These are phyloP conservation scores for Rhopilema esculentum DNA, from an alignment of 30 jellyfish, hydroid and myxozoan species.

Conservation along the genomic window DNA sequence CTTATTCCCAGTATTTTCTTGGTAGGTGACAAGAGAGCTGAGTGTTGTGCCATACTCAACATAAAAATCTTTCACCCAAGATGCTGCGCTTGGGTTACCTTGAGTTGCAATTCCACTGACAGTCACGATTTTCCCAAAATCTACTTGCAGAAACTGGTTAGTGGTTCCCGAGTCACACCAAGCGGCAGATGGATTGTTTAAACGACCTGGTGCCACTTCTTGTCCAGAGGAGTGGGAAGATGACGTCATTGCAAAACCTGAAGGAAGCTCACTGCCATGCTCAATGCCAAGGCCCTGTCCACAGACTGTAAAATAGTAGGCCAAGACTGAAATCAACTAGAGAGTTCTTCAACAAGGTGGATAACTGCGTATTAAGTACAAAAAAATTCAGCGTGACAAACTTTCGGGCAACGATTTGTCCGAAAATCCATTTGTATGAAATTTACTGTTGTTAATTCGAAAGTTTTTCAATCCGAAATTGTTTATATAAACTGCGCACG, in stretches of 20 bases:
- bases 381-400: not conserved
- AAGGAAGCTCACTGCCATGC: constrained; percentile 52
- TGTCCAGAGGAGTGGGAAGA: constrained; percentile 12
- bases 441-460: no score
- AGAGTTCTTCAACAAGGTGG: not conserved
- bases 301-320: constrained; percentile 20
- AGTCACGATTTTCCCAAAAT: constrained; percentile 60
- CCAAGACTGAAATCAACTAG: not conserved
- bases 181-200: constrained; percentile 32
- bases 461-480: no score
- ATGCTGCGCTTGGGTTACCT: constrained; percentile 45
- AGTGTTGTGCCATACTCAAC: constrained; percentile 50
- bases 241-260: constrained; percentile 54
- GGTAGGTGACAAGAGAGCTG: constrained; percentile 41
- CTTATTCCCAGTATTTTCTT: constrained; percentile 40
- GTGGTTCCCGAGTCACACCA: constrained; percentile 36
- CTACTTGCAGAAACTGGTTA: constrained; percentile 47
- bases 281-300: constrained; percentile 65
- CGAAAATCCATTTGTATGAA: no score
- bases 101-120: constrained; percentile 69
- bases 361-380: no score
- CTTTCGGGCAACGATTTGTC: no score
- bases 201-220: constrained; percentile 35
- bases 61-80: constrained; percentile 71
- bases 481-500: no score